These are phyloP conservation scores for Anoplius nigerrimus DNA, from an alignment of 2,888 invertebrate species.

Conservation along the genomic window DNA sequence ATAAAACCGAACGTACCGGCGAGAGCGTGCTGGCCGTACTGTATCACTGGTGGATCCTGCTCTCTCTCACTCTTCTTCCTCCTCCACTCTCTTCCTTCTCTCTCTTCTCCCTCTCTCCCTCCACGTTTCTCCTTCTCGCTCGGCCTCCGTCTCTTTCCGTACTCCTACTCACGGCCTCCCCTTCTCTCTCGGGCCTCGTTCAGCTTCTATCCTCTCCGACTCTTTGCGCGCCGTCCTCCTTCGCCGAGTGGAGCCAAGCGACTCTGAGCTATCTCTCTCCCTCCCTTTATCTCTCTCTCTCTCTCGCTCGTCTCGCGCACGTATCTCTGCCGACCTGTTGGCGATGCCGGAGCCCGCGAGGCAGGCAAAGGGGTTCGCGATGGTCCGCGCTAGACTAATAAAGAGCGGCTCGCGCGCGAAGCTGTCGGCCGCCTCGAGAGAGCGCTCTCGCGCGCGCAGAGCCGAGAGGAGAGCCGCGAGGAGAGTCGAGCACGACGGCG, in stretches of 20 bases:
- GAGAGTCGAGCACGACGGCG: constrained; percentile 17
- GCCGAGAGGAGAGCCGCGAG: constrained; percentile 15
- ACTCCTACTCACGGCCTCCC: constrained; percentile 15
- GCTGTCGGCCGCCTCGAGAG: constrained; percentile 57
- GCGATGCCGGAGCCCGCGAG: constrained; percentile 47
- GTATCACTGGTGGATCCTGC: constrained; percentile 56
- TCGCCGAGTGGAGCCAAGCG: neutral
- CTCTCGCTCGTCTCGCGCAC: constrained; percentile 20
- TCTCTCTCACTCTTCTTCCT: constrained; percentile 33
- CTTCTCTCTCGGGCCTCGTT: neutral
- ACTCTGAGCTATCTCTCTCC: constrained; percentile 12
- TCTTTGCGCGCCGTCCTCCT: constrained; percentile 3
- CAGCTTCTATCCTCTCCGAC: neutral
- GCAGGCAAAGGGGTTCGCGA: constrained; percentile 69
- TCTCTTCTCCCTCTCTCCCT: constrained; percentile 28
- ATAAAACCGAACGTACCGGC: constrained; percentile 50
- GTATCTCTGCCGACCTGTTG: constrained; percentile 10
- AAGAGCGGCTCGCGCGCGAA: constrained; percentile 72
- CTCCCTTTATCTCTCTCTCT: constrained; percentile 16
- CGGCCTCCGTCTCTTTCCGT: constrained; percentile 4
- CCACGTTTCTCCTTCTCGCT: constrained; percentile 14
- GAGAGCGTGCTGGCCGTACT: constrained; percentile 51
- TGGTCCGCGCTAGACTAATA: constrained; percentile 73
- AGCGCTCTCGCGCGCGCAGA: constrained; percentile 43
- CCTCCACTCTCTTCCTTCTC: constrained; percentile 32